Evolutionary conservation across 1,140 invertebrate species (phyloP), one percentile per base, ranked within the genome.

Genomic region (Dreissena rostriformis): DNA sequence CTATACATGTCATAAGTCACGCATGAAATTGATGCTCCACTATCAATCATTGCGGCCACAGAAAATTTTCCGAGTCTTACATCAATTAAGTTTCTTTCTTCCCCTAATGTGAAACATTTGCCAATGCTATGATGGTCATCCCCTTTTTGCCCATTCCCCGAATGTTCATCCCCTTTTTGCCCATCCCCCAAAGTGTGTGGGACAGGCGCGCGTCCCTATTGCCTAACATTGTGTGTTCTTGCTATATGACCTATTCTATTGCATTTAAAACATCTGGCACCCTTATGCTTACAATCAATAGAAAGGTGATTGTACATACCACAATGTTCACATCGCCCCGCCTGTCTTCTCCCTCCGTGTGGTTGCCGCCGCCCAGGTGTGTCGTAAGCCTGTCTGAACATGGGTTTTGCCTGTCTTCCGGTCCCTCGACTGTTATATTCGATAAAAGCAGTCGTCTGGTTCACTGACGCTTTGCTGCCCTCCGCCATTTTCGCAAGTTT

Each of bases 21-120:
- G 49, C 74, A 76, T 22, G 74, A 76, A 57, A 74, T 57, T 57
- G 72, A 74, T 8, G 72, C 72, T 22, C 72, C 72, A 74, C 72
- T 65, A 22, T 76, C 74, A 5, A 65, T 53, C 74, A 76, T 65
- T 61, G 57, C 61, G 19, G 74, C 55, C 14, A 63, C 61, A 39
- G 74, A 65, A 49, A 39, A 51, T 63, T 63, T 76, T 39, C 61
- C 74, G 15, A 76, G 26, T 10, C 74, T 61, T n/a, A 76, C 39
- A 17, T 76, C 57, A 65, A 76, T 29, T 22, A 76, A n/a, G 65
- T 76, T 76, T 49, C 51, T 76, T n/a, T 63, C 74, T 7, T 63
- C 19, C 4, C 74, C 74, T 28, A 66, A 51, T 76, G 53, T 24
- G 26, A 55, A 57, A 51, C 15, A 6, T 57, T 74, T 74, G 2